A percentile compares a stretch with the other conserved stretches of the same genome.
phyloP scores from a whole-genome alignment of 1,140 invertebrate species.

The Drosophila erecta region DNA sequence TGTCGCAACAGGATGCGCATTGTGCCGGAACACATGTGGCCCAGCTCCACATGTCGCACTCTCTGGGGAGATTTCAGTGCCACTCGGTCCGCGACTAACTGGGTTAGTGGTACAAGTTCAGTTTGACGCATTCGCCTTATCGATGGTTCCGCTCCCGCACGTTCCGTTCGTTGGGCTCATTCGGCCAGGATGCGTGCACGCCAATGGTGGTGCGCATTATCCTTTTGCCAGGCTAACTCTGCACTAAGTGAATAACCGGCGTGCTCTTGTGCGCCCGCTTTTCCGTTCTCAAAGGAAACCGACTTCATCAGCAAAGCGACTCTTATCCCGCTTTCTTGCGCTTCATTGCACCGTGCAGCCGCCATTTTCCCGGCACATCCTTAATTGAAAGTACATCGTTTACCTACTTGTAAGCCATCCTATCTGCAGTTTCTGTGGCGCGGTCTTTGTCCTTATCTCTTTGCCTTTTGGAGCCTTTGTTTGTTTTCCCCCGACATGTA shows the following conservation, averaged over 20 bases:
- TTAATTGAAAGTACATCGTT: slow-evolving; percentile 73
- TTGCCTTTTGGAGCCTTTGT: slow-evolving; percentile 63
- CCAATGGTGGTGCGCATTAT: slow-evolving; percentile 15
- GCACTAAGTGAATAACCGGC: slow-evolving; percentile 5
- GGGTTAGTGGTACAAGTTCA: slow-evolving; percentile 84
- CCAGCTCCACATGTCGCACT: background rate
- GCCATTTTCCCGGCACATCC: slow-evolving; percentile 42
- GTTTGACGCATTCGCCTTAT: slow-evolving; percentile 54
- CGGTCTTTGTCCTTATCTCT: slow-evolving; percentile 49
- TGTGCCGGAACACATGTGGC: slow-evolving; percentile 38
- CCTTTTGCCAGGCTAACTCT: slow-evolving; percentile 7
- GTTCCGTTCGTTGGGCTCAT: slow-evolving; percentile 23
- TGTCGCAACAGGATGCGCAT: slow-evolving; percentile 49
- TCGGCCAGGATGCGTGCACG: slow-evolving; percentile 37
- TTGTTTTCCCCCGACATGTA: slow-evolving; percentile 60
- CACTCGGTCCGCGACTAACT: slow-evolving; percentile 53
- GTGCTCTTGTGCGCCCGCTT: background rate
- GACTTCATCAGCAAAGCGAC: slow-evolving; percentile 19
- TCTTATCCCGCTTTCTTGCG: slow-evolving; percentile 6
- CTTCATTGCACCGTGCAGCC: slow-evolving; percentile 15
- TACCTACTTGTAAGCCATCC: slow-evolving; percentile 67
- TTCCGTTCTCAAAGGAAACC: slow-evolving; percentile 7
- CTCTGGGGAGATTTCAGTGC: background rate
- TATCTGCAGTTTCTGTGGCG: slow-evolving; percentile 43
- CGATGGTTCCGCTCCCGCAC: slow-evolving; percentile 46